Percentiles rank a stretch among this genome's conserved stretches.
Conservation (phyloP, 2,888 invertebrate species). For the Nemotelus nigrinus region DNA sequence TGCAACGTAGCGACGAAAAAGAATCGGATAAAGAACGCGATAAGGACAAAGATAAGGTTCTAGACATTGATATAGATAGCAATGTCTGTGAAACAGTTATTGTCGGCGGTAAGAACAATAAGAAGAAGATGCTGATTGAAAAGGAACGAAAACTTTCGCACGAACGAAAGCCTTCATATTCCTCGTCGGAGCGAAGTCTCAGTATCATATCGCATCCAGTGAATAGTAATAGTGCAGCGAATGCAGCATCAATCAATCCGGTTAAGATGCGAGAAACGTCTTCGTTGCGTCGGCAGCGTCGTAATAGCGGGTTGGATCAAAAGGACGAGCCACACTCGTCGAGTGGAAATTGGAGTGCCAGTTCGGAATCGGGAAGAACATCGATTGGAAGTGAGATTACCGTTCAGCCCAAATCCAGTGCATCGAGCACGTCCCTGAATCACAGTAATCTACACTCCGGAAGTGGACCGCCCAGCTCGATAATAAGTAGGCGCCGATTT, state of each 20-base stretch:
- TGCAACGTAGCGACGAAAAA: constrained; percentile 69
- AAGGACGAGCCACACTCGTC: constrained; percentile 89
- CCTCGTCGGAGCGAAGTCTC: constrained; percentile 78
- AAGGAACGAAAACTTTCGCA: constrained; percentile 75
- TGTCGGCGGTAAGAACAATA: constrained; percentile 67
- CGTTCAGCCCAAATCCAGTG: constrained; percentile 75
- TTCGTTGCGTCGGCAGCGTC: constrained; percentile 74
- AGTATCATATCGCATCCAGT: constrained; percentile 68
- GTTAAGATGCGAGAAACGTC: constrained; percentile 83
- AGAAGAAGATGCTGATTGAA: constrained; percentile 68
- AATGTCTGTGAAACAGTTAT: constrained; percentile 69
- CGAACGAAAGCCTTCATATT: constrained; percentile 82
- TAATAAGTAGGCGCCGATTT: constrained; percentile 73
- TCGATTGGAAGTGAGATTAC: constrained; percentile 86
- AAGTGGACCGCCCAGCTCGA: constrained; percentile 74
- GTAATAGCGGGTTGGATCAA: constrained; percentile 68
- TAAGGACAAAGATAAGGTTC: constrained; percentile 58
- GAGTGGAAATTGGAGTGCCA: constrained; percentile 95
- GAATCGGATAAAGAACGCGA: constrained; percentile 28
- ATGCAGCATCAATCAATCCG: constrained; percentile 58
- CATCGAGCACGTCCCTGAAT: constrained; percentile 77
- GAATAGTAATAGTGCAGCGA: constrained; percentile 57
- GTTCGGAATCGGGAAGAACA: constrained; percentile 87
- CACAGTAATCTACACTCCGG: constrained; percentile 65
- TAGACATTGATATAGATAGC: constrained; percentile 69